phyloP scores from a whole-genome alignment of 1,140 invertebrate genomes.

The Yoshiicerus persimilis region DNA sequence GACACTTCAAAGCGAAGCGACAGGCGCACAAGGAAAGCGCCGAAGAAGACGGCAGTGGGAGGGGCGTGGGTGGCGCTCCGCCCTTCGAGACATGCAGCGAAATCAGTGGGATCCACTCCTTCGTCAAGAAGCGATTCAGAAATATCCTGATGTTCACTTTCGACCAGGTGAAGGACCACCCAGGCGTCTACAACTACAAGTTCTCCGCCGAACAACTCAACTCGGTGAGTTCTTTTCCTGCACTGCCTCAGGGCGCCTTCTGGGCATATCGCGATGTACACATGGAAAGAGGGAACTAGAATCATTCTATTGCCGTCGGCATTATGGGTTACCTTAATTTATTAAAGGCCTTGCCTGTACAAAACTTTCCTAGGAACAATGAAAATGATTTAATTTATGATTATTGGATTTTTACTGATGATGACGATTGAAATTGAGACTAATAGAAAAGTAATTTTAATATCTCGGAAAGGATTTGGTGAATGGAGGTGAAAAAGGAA shows the following conservation, averaged over 20 bases:
- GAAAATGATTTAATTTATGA: not conserved
- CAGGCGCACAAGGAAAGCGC: not conserved
- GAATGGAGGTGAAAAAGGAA: not conserved
- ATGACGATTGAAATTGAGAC: not conserved
- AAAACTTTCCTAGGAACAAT: too few species aligned
- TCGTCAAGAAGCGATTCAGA: slow-evolving; percentile 36
- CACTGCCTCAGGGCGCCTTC: too few species aligned
- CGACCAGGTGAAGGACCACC: not conserved
- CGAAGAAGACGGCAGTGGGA: not conserved
- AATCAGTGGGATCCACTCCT: slow-evolving; percentile 2
- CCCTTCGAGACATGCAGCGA: not conserved
- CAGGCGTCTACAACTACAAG: slow-evolving; percentile 35
- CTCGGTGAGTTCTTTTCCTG: not conserved
- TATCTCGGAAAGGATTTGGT: not conserved
- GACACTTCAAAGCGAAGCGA: slow-evolving; percentile 59
- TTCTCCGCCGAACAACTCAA: not conserved
- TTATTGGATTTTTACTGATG: not conserved
- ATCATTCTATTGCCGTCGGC: too few species aligned
- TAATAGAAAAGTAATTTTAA: not conserved
- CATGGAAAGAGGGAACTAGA: too few species aligned
- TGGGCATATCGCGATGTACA: too few species aligned
- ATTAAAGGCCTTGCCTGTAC: not conserved
- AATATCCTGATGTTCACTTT: slow-evolving; percentile 26
- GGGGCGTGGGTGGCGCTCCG: not conserved
- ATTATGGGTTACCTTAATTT: too few species aligned